Evolutionary conservation across 2,888 invertebrate species (phyloP), one percentile per base, ranked within the genome.

Genomic region (Acanthococcus lagerstroemiae): DNA sequence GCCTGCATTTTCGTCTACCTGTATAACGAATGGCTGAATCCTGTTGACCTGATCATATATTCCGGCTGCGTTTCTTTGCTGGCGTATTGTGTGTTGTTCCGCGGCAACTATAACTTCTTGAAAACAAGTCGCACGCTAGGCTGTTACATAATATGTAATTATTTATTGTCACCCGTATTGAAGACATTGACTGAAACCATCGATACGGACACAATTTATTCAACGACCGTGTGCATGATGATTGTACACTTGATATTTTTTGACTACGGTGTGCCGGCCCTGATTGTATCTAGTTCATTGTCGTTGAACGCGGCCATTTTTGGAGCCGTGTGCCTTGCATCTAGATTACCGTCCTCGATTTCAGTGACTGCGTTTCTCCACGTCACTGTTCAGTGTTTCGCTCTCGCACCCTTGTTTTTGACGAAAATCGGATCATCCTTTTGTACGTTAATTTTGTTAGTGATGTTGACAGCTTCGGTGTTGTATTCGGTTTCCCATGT

Each of bases 171-270:
- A 0, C 97, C 96, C 0, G 83, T 96, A 19, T 77, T 95, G 30
- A 91, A 95, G 75, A 96, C 95, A 0, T 79, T 99, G 57, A 97
- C 99, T 0, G 92, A 94, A 74, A 94, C 95, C 0, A 90, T 99
- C 2, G 95, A 95, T 74, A 96, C 96, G 0, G 96, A 99, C 74
- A 95, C 97, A 0, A 95, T 99, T 73, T 95, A 94, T 74, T 91
- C 94, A 1, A 91, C 89, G 83, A 85, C 95, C 0, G 85, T 88
- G 21, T 80, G 90, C 15, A 90, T 95, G 84, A 84, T 96, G 79
- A 73, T 90, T 0, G 77, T 90, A 1, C 95, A 97, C 79, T 79
- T 97, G 68, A 82, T 91, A 71, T 95, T 95, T 74, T 92, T 90
- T 74, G 93, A 97, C 75, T 99, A 97, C 74, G 92, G 91, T 4